Evolutionary conservation across 2,888 invertebrate species (phyloP).

Genomic region (Tachystola acroxantha): DNA sequence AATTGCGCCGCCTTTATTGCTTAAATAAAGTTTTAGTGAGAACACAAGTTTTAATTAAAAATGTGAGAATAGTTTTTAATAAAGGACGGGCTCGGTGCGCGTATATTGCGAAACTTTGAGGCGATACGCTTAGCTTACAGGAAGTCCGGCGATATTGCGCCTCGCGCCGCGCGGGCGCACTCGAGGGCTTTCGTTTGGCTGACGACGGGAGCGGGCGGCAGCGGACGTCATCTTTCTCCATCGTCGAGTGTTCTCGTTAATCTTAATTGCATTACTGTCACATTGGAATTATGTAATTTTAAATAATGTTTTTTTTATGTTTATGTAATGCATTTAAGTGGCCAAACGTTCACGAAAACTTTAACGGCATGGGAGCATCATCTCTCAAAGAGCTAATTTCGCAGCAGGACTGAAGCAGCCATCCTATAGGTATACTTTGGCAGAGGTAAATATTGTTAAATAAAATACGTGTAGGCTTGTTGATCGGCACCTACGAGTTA

Average conservation of each 20-base stretch:
- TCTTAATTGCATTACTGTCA: not conserved
- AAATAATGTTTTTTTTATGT: too few species aligned
- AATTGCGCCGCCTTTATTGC: slow-evolving; percentile 78
- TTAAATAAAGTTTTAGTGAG: slow-evolving; percentile 78
- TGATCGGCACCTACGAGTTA: too few species aligned
- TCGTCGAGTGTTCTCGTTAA: not conserved
- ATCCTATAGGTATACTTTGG: too few species aligned
- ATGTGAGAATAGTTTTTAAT: slow-evolving; percentile 79
- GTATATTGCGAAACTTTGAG: slow-evolving; percentile 77
- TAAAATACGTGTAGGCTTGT: too few species aligned
- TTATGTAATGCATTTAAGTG: too few species aligned
- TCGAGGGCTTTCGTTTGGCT: not conserved
- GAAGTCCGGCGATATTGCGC: slow-evolving; percentile 63
- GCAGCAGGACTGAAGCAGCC: too few species aligned
- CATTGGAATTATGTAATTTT: too few species aligned
- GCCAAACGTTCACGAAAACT: too few species aligned
- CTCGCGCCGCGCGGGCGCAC: slow-evolving; percentile 15
- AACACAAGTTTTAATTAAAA: slow-evolving; percentile 79
- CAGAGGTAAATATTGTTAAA: too few species aligned
- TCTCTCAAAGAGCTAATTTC: too few species aligned
- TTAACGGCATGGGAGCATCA: too few species aligned
- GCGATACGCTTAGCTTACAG: slow-evolving; percentile 72
- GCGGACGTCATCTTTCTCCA: not conserved
- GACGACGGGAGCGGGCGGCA: not conserved
- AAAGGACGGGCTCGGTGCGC: slow-evolving; percentile 72